Conservation (phyloP, 2,113 vertebrate species). For the Ammodytes marinus region DNA sequence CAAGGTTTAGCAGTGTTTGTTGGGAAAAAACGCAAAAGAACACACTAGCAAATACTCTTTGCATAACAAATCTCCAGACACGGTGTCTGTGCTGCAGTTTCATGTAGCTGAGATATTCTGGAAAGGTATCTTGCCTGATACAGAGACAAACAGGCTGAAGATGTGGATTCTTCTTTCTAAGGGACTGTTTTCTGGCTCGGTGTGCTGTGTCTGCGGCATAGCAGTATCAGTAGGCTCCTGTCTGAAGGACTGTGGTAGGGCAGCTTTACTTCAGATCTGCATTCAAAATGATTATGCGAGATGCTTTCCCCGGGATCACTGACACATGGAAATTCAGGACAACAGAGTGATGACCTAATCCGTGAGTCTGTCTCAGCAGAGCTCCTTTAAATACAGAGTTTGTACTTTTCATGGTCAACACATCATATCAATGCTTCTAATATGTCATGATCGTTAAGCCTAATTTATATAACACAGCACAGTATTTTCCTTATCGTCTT, state of each 20-base stretch:
- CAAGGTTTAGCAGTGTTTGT: slow-evolving; percentile 26
- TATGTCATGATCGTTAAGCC: neutral
- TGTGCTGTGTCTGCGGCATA: neutral
- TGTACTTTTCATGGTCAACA: no score
- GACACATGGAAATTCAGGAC: no score
- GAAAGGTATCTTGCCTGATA: slow-evolving; percentile 40
- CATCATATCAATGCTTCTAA: neutral
- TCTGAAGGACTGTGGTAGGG: slow-evolving; percentile 64
- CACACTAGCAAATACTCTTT: neutral
- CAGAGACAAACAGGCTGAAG: slow-evolving; percentile 35
- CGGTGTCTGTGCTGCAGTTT: neutral
- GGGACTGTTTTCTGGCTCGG: slow-evolving; percentile 21
- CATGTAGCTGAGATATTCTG: slow-evolving; percentile 29
- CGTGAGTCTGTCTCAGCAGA: no score
- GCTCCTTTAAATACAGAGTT: no score
- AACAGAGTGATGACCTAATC: no score
- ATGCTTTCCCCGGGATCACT: no score
- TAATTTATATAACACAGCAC: neutral
- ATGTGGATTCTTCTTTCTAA: slow-evolving; percentile 37
- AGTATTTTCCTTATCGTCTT: neutral
- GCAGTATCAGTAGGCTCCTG: neutral
- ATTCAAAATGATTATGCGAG: neutral
- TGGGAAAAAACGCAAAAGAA: slow-evolving; percentile 9
- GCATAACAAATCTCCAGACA: slow-evolving; percentile 5
- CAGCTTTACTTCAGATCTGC: slow-evolving; percentile 2